phyloP scores from a whole-genome alignment of 2,113 vertebrate genomes.

The Chitala chitala region DNA sequence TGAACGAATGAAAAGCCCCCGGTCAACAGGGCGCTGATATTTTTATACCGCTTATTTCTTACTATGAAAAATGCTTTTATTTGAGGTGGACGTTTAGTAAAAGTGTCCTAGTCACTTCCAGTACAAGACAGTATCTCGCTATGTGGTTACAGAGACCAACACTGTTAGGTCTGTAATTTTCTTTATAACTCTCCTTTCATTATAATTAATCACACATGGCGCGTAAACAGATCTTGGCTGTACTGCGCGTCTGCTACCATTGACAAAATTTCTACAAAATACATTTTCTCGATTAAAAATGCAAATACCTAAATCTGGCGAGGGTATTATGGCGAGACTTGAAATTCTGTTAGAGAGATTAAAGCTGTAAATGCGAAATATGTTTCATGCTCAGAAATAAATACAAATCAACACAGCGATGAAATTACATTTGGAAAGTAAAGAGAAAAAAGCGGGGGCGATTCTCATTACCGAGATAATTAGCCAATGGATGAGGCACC shows the following conservation, averaged over 20 bases:
- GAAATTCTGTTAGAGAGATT: neutral
- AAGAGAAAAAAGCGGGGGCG: neutral
- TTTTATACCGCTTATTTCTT: slow-evolving; percentile 33
- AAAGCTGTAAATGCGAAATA: slow-evolving; percentile 11
- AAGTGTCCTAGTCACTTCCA: neutral
- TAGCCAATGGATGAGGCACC: neutral
- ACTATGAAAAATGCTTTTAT: neutral
- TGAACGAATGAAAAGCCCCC: slow-evolving; percentile 11
- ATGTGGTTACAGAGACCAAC: neutral
- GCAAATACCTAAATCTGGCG: neutral
- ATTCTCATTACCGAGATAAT: neutral
- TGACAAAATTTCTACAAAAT: neutral
- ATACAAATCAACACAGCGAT: neutral
- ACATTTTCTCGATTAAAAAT: neutral
- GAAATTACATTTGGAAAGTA: neutral
- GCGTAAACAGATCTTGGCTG: neutral
- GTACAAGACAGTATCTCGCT: neutral
- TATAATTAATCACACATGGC: neutral
- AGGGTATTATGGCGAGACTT: neutral
- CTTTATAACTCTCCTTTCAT: neutral
- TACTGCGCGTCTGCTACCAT: neutral
- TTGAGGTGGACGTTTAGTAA: neutral
- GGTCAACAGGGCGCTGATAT: slow-evolving; percentile 42
- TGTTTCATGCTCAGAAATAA: slow-evolving; percentile 4
- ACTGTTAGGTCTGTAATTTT: neutral